Base-by-base conservation (phyloP, 2,113 vertebrate species). In the Anser cygnoides region DNA sequence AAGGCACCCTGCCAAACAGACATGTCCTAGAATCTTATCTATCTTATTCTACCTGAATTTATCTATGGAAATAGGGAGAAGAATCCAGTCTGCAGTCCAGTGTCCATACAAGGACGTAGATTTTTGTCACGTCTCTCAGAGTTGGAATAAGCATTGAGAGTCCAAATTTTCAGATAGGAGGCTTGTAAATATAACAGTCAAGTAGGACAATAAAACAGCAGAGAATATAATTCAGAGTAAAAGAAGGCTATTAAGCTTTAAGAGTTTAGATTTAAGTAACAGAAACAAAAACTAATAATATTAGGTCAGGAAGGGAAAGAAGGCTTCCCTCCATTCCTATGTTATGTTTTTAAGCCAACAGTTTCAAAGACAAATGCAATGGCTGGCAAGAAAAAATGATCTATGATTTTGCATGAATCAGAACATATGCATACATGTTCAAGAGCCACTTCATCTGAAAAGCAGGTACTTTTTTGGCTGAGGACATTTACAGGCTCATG, bases 141-240 rank as follows among this genome's bases (percentile, higher is more conserved):
- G 20, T 2, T 31, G 13, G 26, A 93, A 57, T 6, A 78, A 67
- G 6, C 9, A 11, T 22, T 52, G 7, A 33, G 35, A 63, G n/a
- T 31, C 65, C 50, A 21, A 78, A 67, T 49, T 33, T 37, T 72
- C 31, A 57, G 6, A 76, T 61, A 37, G 16, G 82, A 63, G 80
- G 28, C 9, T 88, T 54, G 29, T 37, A 92, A 91, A 31, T 29
- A 31, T 28, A 93, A 68, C 2, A 4, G 25, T 57, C 19, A 66
- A 84, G 63, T 19, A 78, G 33, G 52, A 67, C 31, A 43, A 35
- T 77, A 78, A 65, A 50, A 1, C 35, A 87, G 35, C 37, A 66
- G 39, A 85, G 29, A 94, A 49, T 23, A n/a, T 5, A 52, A 71
- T 80, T 79, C 74, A 85, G 17, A 70, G 26, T 35, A 79, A 95